These are phyloP conservation scores for Brachynemurus nebulosus DNA, from an alignment of 2,888 invertebrate genomes.

Conservation along the genomic window DNA sequence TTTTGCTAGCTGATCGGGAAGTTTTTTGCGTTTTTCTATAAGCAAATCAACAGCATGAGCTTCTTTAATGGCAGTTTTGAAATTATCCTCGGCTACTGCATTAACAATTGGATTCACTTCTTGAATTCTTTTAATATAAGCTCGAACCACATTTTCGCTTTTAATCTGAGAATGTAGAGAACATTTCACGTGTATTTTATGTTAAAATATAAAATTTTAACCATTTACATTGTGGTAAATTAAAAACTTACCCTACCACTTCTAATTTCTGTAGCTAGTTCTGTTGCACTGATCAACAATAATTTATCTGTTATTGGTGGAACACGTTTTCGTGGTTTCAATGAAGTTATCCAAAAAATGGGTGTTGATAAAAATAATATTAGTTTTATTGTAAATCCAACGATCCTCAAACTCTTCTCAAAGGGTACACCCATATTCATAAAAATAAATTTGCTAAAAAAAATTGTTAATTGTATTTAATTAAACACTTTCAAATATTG, in stretches of 20 bases:
- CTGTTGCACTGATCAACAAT: slow-evolving; percentile 49
- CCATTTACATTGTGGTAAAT: too few relatives aligned
- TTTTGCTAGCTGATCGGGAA: slow-evolving; percentile 18
- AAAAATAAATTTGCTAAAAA: too few relatives aligned
- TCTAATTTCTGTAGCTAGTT: slow-evolving; percentile 51
- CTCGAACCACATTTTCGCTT: slow-evolving; percentile 41
- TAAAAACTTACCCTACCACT: slow-evolving; percentile 43
- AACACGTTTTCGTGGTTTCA: background rate
- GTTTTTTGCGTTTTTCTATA: background rate
- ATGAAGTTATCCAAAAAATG: background rate
- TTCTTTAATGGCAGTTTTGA: slow-evolving; percentile 45
- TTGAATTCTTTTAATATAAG: slow-evolving; percentile 48
- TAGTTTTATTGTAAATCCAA: too few relatives aligned
- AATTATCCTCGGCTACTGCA: slow-evolving; percentile 53
- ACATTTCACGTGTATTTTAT: background rate
- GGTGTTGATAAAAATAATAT: background rate
- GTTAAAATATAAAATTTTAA: background rate
- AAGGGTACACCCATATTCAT: too few relatives aligned
- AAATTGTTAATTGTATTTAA: too few relatives aligned
- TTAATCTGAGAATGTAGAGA: slow-evolving; percentile 34
- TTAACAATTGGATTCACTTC: slow-evolving; percentile 55
- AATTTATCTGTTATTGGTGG: slow-evolving; percentile 50
- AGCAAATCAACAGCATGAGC: slow-evolving; percentile 41
- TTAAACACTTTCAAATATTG: too few relatives aligned
- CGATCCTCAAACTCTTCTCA: too few relatives aligned